These are phyloP conservation scores for Erinaceus europaeus DNA, from an alignment of 2,113 vertebrate species.

Conservation along the genomic window DNA sequence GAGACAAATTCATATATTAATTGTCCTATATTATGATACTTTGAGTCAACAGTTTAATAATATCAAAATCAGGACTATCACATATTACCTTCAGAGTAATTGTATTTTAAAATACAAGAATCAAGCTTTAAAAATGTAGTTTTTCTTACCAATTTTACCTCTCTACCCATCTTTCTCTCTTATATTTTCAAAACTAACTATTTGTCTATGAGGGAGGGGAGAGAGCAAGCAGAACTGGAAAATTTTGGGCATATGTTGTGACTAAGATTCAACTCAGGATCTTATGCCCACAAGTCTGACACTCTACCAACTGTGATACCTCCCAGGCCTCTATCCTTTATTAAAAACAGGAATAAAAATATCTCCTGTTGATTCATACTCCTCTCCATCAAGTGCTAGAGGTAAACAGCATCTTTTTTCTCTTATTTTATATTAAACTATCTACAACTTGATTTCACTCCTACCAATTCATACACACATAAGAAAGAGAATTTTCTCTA, in stretches of 20 bases:
- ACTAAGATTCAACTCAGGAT: too few species aligned
- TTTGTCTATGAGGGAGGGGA: too few species aligned
- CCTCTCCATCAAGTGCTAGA: not conserved
- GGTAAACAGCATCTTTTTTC: not conserved
- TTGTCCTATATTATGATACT: not conserved
- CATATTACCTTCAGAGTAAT: not conserved
- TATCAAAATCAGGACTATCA: not conserved
- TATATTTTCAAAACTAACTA: not conserved
- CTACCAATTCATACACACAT: not conserved
- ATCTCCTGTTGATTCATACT: not conserved
- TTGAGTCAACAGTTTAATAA: not conserved
- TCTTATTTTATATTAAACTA: not conserved
- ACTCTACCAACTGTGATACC: too few species aligned
- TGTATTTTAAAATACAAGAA: not conserved
- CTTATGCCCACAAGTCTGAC: too few species aligned
- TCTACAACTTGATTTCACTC: not conserved
- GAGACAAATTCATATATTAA: not conserved
- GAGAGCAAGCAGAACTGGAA: too few species aligned
- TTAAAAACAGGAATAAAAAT: not conserved
- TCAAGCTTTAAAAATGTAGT: not conserved
- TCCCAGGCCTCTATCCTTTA: too few species aligned
- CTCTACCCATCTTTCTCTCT: too few species aligned
- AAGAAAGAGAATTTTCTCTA: too few species aligned
- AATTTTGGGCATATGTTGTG: too few species aligned
- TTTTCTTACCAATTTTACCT: not conserved